Base-by-base conservation (phyloP, 1,140 invertebrate species). In the Artemia franciscana region DNA sequence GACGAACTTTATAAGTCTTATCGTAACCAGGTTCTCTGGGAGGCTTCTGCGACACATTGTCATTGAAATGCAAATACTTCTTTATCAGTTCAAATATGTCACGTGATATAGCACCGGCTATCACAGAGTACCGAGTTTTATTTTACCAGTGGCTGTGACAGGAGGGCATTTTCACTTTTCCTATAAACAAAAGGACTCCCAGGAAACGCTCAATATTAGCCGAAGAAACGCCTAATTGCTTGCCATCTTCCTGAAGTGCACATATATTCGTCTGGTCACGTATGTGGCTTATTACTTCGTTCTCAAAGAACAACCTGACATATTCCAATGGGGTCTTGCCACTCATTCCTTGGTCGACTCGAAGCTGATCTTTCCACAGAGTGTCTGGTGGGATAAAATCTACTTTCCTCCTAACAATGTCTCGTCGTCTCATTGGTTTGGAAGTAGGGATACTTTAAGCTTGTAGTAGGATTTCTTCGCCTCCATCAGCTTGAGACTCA, bases 1-100 rank as follows among this genome's bases (percentile, higher is more conserved):
- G 58, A 5, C 58, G 21, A 59, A 59, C 25, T 23, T 59, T 59
- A 15, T 59, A 24, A 26, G 25, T 21, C 21, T 5, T 59, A 24
- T 23, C 58, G 25, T 23, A 24, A 5, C 4, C 58, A 24, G 15
- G 58, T 23, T 59, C 3, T 59, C 58, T 24, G 18, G 21, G 5
- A 23, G 58, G 21, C n/a, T 24, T 59, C n/a, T 24, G n/a, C 15
- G 58, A 3, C n/a, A 25, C 15, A 59, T 59, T 59, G 58, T 4
- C 21, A 15, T 59, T 59, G 58, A 59, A 59, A 25, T 59, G 58
- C 18, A 59, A n/a, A 59, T 24, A 59, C 25, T 24, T 21, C 15
- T 59, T 59, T n/a, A 59, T 59, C 58, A 5, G 4, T 59, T 59
- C 58, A 59, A 59, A 59, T 59, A 5, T 21, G 25, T 59, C 25